Conservation (phyloP, 2,888 invertebrate genomes). For the Bhutanitis thaidina region DNA sequence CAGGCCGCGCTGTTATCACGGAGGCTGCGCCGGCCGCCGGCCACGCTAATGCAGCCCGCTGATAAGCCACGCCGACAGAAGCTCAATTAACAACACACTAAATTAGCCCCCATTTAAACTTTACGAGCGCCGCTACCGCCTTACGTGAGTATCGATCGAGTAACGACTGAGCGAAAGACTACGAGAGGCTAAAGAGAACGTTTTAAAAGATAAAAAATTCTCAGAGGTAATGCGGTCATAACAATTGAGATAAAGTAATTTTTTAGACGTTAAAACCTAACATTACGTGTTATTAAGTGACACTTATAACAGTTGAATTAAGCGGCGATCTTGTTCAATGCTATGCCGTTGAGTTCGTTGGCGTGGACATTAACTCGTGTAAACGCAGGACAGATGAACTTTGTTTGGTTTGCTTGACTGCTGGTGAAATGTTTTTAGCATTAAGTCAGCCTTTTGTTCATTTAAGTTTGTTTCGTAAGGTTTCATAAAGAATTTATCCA, state of each 20-base stretch:
- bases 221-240: not conserved
- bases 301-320: not conserved
- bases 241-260: not conserved
- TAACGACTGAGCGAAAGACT: slow-evolving; percentile 7
- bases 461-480: no score
- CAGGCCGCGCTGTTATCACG: slow-evolving; percentile 41
- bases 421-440: no score
- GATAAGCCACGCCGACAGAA: slow-evolving; percentile 64
- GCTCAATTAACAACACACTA: slow-evolving; percentile 77
- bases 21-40: slow-evolving; percentile 33
- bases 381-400: no score
- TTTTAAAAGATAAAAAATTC: not conserved
- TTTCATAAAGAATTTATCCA: no score
- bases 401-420: no score
- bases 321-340: no score
- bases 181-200: not conserved
- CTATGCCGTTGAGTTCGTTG: no score
- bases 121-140: slow-evolving; percentile 76
- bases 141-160: slow-evolving; percentile 63
- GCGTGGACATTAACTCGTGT: no score
- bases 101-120: slow-evolving; percentile 77
- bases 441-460: no score
- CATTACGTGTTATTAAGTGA: not conserved
- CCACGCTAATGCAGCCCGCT: slow-evolving; percentile 65
- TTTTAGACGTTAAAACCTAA: not conserved